Conservation (phyloP, 2,888 invertebrate genomes). For the Rhagophthalmus giganteus region DNA sequence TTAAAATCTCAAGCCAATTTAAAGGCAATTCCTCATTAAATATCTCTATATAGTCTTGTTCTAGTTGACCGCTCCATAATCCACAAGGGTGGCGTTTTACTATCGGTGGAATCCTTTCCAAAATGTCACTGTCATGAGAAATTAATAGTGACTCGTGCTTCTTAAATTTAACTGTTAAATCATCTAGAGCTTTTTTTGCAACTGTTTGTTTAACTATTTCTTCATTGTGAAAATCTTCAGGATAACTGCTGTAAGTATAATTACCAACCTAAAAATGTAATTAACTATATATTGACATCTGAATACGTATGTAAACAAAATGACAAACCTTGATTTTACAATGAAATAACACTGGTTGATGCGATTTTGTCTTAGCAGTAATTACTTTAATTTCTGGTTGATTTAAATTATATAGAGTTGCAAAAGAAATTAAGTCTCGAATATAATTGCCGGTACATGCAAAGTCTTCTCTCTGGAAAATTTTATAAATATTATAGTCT, state of each 20-base stretch:
- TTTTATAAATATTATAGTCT: too few relatives aligned
- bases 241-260: conserved; percentile 53
- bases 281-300: neutral
- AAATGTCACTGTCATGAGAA: conserved; percentile 44
- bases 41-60: conserved; percentile 60
- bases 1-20: conserved; percentile 68
- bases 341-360: neutral
- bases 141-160: conserved; percentile 39
- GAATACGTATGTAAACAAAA: neutral
- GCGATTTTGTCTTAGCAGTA: neutral
- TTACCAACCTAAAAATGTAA: conserved; percentile 45
- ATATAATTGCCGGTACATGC: conserved; percentile 40
- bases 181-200: conserved; percentile 52
- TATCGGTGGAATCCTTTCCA: conserved; percentile 52
- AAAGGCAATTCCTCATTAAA: conserved; percentile 69
- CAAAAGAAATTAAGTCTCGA: conserved; percentile 44
- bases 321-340: neutral
- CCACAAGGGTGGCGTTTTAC: conserved; percentile 55
- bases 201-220: conserved; percentile 53
- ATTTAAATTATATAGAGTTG: conserved; percentile 42
- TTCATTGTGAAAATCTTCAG: conserved; percentile 51
- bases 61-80: conserved; percentile 57
- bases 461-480: too few relatives aligned
- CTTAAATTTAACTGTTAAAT: conserved; percentile 45
- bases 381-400: conserved; percentile 33